Base-by-base conservation (phyloP, 2,113 vertebrate species). In the Gymnorhina tibicen region DNA sequence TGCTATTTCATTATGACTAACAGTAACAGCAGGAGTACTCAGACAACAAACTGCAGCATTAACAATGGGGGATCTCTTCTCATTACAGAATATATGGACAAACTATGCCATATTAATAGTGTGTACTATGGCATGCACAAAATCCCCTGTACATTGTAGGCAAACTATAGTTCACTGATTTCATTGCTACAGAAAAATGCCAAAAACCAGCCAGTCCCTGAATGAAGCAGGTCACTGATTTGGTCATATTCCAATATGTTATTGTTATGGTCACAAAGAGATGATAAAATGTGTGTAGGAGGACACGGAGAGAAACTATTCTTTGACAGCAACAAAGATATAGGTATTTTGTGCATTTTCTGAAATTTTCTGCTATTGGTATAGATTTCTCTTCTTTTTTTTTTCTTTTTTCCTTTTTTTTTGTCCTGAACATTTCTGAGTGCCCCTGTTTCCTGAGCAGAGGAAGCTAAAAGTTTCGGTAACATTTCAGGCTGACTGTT, bases 401-500 rank as follows among this genome's bases (percentile, higher is more conserved):
- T 12, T 21, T 26, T 20, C 24, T 8, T 8, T 12, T 17, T 11
- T 11, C 4, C 16, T 3, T 16, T 9, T 6, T 56, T 32, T 42
- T 10, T 3, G 4, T 33, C 8, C 50, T 69, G 21, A 82, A 63
- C 46, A 79, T 68, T 95, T 87, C 58, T 73, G 37, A 89, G 41
- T 17, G 13, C 10, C 8, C 4, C 22, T 58, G 16, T 85, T 85
- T 50, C 42, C 50, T 30, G 14, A 94, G 53, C n/a, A 76, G 47
- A 87, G 73, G 58, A 72, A 92, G 50, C 83, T 92, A 42, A 84
- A 92, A 85, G 85, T 95, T 96, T 86, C 13, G 2, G 50, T 93
- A 94, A 64, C 88, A 58, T 88, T 92, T 96, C 76, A 89, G 76
- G 33, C 86, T 85, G 78, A 10, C 56, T 74, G 80, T 92, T 96